These are phyloP conservation scores for Sula dactylatra DNA, from an alignment of 2,113 vertebrate genomes.

Conservation along the genomic window DNA sequence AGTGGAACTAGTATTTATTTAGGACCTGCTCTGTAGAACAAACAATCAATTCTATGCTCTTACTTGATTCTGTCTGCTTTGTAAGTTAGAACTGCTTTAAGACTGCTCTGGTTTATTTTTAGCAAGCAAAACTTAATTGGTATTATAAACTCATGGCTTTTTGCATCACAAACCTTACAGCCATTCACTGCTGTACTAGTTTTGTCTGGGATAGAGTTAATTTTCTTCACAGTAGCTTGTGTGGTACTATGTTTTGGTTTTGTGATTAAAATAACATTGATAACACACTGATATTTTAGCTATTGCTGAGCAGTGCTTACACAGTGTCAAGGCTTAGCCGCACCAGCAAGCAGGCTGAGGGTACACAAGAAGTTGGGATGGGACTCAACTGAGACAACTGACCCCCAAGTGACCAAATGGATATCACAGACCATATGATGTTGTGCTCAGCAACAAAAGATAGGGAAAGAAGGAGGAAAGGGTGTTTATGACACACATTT, in stretches of 20 bases:
- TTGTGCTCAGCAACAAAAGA: neutral
- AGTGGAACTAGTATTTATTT: neutral
- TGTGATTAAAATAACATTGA: neutral
- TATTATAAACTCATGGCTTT: neutral
- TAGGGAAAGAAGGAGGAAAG: neutral
- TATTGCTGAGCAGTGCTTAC: neutral
- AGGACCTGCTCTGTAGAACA: neutral
- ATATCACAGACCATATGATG: no score
- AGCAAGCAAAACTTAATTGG: neutral
- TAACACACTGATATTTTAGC: neutral
- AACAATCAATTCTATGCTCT: neutral
- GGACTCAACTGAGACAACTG: neutral
- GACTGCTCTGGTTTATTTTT: neutral
- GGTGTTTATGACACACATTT: neutral
- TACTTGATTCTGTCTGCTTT: neutral
- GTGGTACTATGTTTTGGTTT: neutral
- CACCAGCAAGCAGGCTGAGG: accelerated
- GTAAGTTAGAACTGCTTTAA: neutral
- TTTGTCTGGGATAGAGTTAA: neutral
- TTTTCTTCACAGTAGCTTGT: neutral
- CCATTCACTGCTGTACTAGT: neutral
- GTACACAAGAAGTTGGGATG: neutral
- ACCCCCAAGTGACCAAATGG: neutral
- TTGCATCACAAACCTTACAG: neutral
- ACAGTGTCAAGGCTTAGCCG: neutral